These are phyloP conservation scores for Psittacula echo DNA, from an alignment of 2,797 vertebrate genomes.

Conservation along the genomic window DNA sequence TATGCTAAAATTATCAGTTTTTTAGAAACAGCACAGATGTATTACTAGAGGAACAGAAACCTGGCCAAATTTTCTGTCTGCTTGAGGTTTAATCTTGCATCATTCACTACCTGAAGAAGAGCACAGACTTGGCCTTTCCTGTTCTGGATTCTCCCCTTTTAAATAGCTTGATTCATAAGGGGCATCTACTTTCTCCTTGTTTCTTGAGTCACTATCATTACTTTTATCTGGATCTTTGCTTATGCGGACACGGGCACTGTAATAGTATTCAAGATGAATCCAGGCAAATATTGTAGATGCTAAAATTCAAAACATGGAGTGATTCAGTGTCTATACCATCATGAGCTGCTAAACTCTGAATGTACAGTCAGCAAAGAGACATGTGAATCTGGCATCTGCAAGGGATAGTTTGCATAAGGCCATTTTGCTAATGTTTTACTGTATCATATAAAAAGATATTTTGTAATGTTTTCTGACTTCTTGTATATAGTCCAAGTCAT, in stretches of 20 bases:
- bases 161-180: not conserved
- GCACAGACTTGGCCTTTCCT: not conserved
- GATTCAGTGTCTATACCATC: not conserved
- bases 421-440: not conserved
- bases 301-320: not conserved
- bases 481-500: not conserved
- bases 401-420: not conserved
- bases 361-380: not conserved
- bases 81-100: not conserved
- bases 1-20: not conserved
- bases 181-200: not conserved
- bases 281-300: not conserved
- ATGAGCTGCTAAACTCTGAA: not conserved
- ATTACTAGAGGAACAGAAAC: not conserved
- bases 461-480: not conserved
- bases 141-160: not conserved
- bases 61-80: not conserved
- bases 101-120: not conserved
- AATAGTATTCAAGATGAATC: not conserved
- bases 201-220: not conserved
- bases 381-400: not conserved
- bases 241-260: not conserved
- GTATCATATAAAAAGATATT: not conserved
- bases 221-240: not conserved
- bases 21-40: not conserved